Evolutionary conservation across 2,888 invertebrate genomes (phyloP).

Genomic region (Ephialtes manifestator): DNA sequence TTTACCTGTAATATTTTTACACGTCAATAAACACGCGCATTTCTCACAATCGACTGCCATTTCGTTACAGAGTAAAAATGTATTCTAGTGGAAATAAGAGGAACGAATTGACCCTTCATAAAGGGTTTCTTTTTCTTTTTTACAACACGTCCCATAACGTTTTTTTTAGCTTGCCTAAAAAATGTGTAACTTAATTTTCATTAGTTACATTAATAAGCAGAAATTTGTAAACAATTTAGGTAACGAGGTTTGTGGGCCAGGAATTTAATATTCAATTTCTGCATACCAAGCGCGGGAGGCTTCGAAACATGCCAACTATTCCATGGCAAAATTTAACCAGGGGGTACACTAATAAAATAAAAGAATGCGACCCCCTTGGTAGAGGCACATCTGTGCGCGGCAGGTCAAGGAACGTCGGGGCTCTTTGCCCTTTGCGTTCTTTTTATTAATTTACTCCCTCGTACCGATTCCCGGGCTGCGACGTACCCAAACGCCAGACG

Average conservation of each 20-base stretch:
- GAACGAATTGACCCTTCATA: constrained; percentile 9
- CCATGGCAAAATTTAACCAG: constrained; percentile 76
- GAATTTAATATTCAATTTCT: constrained; percentile 60
- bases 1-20: constrained; percentile 35
- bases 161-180: neutral
- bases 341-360: constrained; percentile 80
- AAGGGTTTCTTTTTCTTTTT: constrained; percentile 3
- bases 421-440: constrained; percentile 68
- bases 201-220: neutral
- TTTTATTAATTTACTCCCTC: constrained; percentile 85
- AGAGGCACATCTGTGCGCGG: constrained; percentile 60
- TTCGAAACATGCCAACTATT: constrained; percentile 77
- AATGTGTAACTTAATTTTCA: neutral
- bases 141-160: neutral
- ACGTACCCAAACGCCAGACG: constrained; percentile 57
- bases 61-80: constrained; percentile 24
- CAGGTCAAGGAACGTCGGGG: constrained; percentile 72
- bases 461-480: constrained; percentile 72
- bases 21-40: constrained; percentile 1
- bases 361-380: constrained; percentile 76
- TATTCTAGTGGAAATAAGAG: constrained; percentile 3
- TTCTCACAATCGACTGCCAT: constrained; percentile 40
- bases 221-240: constrained; percentile 17
- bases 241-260: neutral
- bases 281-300: constrained; percentile 54